Evolutionary conservation across 2,888 invertebrate species (phyloP).

Genomic region (Schrankia costaestrigalis): DNA sequence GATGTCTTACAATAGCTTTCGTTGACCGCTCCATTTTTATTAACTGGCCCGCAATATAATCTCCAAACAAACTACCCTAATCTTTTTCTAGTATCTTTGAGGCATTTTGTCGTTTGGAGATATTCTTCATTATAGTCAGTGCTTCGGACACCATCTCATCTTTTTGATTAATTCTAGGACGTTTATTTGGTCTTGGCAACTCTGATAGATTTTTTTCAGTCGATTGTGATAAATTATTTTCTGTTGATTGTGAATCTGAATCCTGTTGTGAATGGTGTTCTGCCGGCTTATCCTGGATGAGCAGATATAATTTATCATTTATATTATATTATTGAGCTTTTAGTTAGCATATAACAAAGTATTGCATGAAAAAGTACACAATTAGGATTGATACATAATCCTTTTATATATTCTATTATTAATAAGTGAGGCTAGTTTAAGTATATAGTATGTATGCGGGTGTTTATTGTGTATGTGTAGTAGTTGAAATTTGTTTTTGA

Average conservation of each 20-base stretch:
- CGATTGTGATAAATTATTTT: slow-evolving; percentile 17
- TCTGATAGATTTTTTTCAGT: slow-evolving; percentile 4
- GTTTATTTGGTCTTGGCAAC: slow-evolving; percentile 12
- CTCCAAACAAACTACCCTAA: slow-evolving; percentile 20
- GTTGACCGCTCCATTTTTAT: slow-evolving; percentile 16
- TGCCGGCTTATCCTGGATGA: slow-evolving; percentile 10
- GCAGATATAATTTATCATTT: slow-evolving; percentile 5
- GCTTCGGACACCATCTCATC: slow-evolving; percentile 19
- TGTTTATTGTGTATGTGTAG: too few species aligned
- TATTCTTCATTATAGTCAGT: slow-evolving; percentile 17
- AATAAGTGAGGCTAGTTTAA: too few species aligned
- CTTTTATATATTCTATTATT: too few species aligned
- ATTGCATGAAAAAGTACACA: too few species aligned
- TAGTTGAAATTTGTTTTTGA: too few species aligned
- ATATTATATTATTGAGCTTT: too few species aligned
- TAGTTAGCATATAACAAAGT: slow-evolving; percentile 7
- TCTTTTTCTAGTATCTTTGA: slow-evolving; percentile 11
- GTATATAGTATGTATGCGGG: too few species aligned
- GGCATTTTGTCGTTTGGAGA: slow-evolving; percentile 19
- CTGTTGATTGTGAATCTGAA: slow-evolving; percentile 10
- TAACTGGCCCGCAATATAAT: slow-evolving; percentile 21
- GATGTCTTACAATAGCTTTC: slow-evolving; percentile 21
- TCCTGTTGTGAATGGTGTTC: slow-evolving; percentile 7
- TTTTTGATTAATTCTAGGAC: slow-evolving; percentile 17
- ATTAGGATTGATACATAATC: too few species aligned